Conservation (phyloP, 2,797 vertebrate species). For the Hoplostethus mediterraneus region DNA sequence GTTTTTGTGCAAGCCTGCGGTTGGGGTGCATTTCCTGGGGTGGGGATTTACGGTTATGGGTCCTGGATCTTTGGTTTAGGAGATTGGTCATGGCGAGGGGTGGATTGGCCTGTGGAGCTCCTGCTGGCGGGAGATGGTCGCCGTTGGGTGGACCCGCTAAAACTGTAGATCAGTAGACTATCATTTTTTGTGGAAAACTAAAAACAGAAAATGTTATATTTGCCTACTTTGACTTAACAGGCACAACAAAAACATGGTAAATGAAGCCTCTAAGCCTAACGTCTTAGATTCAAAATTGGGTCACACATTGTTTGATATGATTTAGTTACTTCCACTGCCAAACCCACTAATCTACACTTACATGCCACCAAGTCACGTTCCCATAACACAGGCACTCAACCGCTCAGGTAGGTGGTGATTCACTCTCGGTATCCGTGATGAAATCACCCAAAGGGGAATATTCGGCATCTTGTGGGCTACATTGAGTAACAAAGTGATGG, state of each 20-base stretch:
- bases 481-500: too few species aligned
- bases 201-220: constrained; percentile 18
- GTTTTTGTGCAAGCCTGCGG: constrained; percentile 80
- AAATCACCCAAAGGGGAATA: too few species aligned
- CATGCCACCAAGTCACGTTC: constrained; percentile 13
- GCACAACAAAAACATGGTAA: constrained; percentile 19
- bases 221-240: constrained; percentile 11
- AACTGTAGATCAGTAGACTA: constrained; percentile 15
- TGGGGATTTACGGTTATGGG: constrained; percentile 83
- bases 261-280: neutral
- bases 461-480: too few species aligned
- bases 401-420: constrained; percentile 17
- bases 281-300: neutral
- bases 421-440: neutral
- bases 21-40: constrained; percentile 76
- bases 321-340: constrained; percentile 35
- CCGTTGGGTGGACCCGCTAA: constrained; percentile 46
- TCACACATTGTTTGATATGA: constrained; percentile 19
- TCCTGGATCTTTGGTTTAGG: constrained; percentile 73
- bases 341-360: constrained; percentile 3
- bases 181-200: neutral
- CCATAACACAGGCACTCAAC: constrained; percentile 8
- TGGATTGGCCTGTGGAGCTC: constrained; percentile 57
- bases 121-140: constrained; percentile 41
- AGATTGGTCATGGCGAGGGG: constrained; percentile 77